A percentile compares a stretch with the other conserved stretches of the same genome.
Conservation (phyloP, 1,140 invertebrate genomes). For the Belonocnema kinseyi region DNA sequence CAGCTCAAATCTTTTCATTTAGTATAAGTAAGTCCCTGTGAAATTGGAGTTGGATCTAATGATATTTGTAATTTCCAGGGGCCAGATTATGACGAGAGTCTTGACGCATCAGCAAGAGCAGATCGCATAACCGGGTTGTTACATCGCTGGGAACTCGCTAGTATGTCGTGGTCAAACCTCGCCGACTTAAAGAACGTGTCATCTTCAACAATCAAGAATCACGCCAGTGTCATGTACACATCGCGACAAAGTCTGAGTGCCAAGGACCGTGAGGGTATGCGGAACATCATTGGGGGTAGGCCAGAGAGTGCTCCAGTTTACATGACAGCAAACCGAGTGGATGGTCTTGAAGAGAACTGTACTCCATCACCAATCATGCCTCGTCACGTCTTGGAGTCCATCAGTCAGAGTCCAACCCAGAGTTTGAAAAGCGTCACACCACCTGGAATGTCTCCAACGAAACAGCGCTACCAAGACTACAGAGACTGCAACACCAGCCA, state of each 20-base stretch:
- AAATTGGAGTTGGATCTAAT: too few relatives aligned
- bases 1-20: too few relatives aligned
- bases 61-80: constrained; percentile 74
- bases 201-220: constrained; percentile 30
- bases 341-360: constrained; percentile 65
- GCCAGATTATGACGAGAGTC: constrained; percentile 81
- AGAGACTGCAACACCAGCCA: constrained; percentile 56
- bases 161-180: constrained; percentile 64
- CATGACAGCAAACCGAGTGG: constrained; percentile 64
- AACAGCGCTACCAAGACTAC: constrained; percentile 60
- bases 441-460: constrained; percentile 60
- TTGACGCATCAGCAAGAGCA: constrained; percentile 58
- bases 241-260: constrained; percentile 54
- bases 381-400: constrained; percentile 69
- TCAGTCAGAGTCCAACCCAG: constrained; percentile 71
- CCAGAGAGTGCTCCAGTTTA: constrained; percentile 70
- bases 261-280: constrained; percentile 69
- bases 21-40: too few relatives aligned
- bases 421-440: constrained; percentile 62
- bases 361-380: constrained; percentile 67
- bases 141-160: constrained; percentile 68
- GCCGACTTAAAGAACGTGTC: constrained; percentile 33
- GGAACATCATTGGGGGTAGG: constrained; percentile 71
- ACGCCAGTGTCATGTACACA: constrained; percentile 8
- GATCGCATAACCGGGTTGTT: constrained; percentile 64